Evolutionary conservation across 1,140 invertebrate genomes (phyloP).

Genomic region (Sitophilus oryzae): DNA sequence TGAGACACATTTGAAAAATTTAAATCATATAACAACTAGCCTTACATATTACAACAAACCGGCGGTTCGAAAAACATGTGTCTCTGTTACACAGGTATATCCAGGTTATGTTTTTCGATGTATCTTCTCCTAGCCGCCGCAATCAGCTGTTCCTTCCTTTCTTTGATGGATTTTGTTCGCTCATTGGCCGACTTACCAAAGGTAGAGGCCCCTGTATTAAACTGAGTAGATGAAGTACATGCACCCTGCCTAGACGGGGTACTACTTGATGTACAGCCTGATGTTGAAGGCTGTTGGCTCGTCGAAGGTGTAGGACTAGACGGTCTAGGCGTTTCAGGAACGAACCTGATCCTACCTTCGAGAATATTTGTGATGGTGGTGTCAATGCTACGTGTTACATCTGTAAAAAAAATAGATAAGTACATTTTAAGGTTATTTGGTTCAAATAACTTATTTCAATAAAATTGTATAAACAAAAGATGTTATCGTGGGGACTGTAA

Average conservation of each 20-base stretch:
- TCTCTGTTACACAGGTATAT: constrained; percentile 32
- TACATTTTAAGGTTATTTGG: constrained; percentile 6
- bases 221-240: constrained; percentile 1
- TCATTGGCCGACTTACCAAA: constrained; percentile 61
- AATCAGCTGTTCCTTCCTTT: constrained; percentile 72
- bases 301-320: constrained; percentile 25
- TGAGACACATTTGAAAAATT: not conserved
- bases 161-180: constrained; percentile 63
- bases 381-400: constrained; percentile 69
- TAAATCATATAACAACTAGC: not conserved
- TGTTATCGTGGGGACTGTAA: no score
- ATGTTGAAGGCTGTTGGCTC: constrained; percentile 19
- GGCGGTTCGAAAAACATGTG: no score
- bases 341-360: constrained; percentile 64
- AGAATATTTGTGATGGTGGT: constrained; percentile 75
- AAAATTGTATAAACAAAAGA: no score
- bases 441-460: constrained; percentile 7
- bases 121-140: constrained; percentile 69
- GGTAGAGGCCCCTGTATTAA: constrained; percentile 45
- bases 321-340: constrained; percentile 49
- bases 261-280: constrained; percentile 1
- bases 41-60: not conserved
- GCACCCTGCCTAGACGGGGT: not conserved
- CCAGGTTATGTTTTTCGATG: constrained; percentile 69
- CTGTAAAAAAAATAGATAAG: constrained; percentile 47